Percentiles rank a stretch among this genome's conserved stretches.
These are phyloP conservation scores for Melanerpes formicivorus DNA, from an alignment of 2,113 vertebrate species.

Conservation along the genomic window DNA sequence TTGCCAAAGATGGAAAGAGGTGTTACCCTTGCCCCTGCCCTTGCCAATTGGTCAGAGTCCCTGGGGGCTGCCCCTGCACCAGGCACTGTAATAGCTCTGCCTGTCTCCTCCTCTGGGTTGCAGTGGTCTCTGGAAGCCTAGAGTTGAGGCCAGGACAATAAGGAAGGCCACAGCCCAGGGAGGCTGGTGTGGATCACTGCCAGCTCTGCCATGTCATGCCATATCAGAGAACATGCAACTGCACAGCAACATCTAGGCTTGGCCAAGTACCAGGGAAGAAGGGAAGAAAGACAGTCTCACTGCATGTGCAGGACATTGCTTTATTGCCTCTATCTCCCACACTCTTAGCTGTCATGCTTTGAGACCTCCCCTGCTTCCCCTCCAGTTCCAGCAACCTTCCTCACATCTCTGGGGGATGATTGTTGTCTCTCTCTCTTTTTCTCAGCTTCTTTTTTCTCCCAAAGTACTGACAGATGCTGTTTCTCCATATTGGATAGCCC, in stretches of 20 bases:
- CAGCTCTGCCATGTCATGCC: background rate
- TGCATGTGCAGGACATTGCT: background rate
- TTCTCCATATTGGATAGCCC: background rate
- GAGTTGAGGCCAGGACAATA: background rate
- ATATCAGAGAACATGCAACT: background rate
- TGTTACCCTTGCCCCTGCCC: background rate
- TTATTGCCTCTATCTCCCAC: background rate
- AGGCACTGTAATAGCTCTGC: background rate
- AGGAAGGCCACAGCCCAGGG: background rate
- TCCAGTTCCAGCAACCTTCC: background rate
- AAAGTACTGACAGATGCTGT: background rate
- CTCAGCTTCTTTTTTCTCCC: background rate
- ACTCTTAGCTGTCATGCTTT: background rate
- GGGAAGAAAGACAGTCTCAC: background rate
- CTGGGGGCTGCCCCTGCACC: background rate
- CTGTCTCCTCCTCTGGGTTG: background rate
- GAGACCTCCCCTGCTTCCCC: background rate
- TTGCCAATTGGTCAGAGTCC: background rate
- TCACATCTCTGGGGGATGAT: background rate
- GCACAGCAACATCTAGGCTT: background rate
- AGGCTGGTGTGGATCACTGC: background rate
- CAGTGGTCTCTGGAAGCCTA: background rate
- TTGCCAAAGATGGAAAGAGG: background rate
- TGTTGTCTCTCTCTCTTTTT: background rate
- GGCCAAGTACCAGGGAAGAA: background rate